These are phyloP conservation scores for Lepus townsendii DNA, from an alignment of 2,797 vertebrate genomes.

Conservation along the genomic window DNA sequence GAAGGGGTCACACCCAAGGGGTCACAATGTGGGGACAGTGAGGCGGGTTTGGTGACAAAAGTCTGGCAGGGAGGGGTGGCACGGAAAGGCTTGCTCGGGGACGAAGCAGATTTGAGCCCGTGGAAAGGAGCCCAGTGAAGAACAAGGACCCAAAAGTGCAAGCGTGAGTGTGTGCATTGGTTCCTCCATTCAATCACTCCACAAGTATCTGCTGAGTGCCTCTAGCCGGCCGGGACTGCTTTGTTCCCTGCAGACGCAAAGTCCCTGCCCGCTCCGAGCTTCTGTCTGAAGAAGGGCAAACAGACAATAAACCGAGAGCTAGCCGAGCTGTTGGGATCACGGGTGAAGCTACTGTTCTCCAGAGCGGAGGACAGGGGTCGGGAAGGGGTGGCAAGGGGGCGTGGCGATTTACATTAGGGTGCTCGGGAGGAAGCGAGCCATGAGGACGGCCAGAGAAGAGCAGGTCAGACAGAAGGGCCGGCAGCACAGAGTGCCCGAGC, in stretches of 20 bases:
- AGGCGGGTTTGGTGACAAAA: neutral
- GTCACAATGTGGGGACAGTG: neutral
- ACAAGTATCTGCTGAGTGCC: neutral
- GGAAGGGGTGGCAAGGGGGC: neutral
- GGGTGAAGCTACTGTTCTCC: neutral
- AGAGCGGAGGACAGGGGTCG: neutral
- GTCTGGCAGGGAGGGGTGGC: neutral
- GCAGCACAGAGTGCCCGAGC: neutral
- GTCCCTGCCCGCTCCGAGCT: neutral
- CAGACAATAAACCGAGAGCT: neutral
- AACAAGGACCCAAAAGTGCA: constrained; percentile 59
- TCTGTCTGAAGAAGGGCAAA: constrained; percentile 26
- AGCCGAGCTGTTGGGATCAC: neutral
- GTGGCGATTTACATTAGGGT: neutral
- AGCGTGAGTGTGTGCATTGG: constrained; percentile 10
- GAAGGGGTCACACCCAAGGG: neutral
- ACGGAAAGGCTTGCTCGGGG: neutral
- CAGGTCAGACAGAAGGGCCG: neutral
- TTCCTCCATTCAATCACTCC: constrained; percentile 1
- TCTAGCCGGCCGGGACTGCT: neutral
- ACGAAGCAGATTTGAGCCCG: neutral
- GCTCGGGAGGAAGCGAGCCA: neutral
- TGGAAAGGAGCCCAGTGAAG: constrained; percentile 18
- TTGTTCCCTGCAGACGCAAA: neutral
- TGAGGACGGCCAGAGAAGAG: neutral